Conservation (phyloP, 2,888 invertebrate genomes). For the Periphyllus acericola region DNA sequence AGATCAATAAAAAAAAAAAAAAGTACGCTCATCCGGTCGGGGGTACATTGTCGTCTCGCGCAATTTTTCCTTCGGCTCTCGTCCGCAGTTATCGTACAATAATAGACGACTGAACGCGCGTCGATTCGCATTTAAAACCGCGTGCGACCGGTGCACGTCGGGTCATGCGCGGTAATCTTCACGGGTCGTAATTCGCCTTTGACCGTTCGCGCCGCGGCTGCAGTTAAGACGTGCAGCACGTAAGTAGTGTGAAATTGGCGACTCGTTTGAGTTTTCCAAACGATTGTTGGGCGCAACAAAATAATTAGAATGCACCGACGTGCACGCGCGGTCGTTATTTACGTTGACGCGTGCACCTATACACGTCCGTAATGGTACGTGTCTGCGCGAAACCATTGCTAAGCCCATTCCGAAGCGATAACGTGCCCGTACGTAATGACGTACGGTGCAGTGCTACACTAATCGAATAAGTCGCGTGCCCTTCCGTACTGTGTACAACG, state of each 20-base stretch:
- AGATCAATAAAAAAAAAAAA: too few species aligned
- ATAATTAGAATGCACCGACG: conserved; percentile 24
- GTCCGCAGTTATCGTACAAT: too few species aligned
- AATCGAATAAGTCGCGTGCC: too few species aligned
- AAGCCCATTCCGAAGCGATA: background rate
- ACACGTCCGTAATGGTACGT: background rate
- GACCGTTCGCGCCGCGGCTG: background rate
- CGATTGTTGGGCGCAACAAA: conserved; percentile 16
- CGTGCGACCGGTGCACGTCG: too few species aligned
- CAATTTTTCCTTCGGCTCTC: too few species aligned
- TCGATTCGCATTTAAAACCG: too few species aligned
- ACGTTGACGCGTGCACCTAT: conserved; percentile 14
- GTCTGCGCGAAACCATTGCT: background rate
- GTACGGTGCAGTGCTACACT: too few species aligned
- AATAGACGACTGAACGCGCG: too few species aligned
- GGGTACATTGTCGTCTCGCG: too few species aligned
- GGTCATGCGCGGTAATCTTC: background rate
- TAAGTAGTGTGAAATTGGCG: conserved; percentile 33
- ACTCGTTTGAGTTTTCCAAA: background rate
- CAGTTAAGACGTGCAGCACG: background rate
- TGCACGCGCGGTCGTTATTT: conserved; percentile 15
- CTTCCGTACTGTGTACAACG: too few species aligned
- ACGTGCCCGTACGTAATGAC: background rate
- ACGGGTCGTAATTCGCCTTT: conserved; percentile 14
- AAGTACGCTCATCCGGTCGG: too few species aligned